Base-by-base conservation (phyloP, 2,888 invertebrate species). In the Andrena minutula region DNA sequence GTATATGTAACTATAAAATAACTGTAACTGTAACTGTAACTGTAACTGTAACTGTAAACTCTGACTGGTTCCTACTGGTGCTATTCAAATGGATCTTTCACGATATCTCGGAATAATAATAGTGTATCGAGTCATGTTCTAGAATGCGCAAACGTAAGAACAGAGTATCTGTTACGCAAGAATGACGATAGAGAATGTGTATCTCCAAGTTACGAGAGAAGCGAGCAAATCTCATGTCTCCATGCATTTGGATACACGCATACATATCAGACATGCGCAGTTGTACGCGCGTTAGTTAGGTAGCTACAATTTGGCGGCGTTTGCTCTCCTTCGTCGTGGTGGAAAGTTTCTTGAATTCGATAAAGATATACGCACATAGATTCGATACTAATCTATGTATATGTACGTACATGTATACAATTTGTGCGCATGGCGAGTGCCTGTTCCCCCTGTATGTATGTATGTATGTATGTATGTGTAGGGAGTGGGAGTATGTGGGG, bases 191-290 rank as follows among this genome's bases (percentile, higher is more conserved):
- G 41, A 41, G 12, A 41, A 41, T 12, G 12, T 20, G 20, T 20
- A 23, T 23, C 20, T 53, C 53, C 20, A 20, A 26, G 4, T 56
- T 23, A 56, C 4, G 10, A 8, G 56, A 26, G 10, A 56, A 20
- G 30, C 28, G 16, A 2, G 28, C n/a, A 12, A 0, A 10, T 30
- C 23, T 12, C 20, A 32, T 6, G 28, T 20, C 2, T 30, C 28
- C 20, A 23, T 32, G 23, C 23, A 60, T 49, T 70, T 30, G 10
- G 10, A 63, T 56, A 56, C 26, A 71, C 56, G 47, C 16, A 73
- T 65, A 73, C 76, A 49, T 73, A 77, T 77, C 76, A 73, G 41
- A 65, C 20, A 12, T 35, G 28, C 51, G 20, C 10, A 26, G 2
- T 51, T 28, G 35, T 30, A 26, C 56, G 56, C 41, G 28, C n/a